phyloP scores from a whole-genome alignment of 2,113 vertebrate species.

The Psephotus haematonotus region DNA sequence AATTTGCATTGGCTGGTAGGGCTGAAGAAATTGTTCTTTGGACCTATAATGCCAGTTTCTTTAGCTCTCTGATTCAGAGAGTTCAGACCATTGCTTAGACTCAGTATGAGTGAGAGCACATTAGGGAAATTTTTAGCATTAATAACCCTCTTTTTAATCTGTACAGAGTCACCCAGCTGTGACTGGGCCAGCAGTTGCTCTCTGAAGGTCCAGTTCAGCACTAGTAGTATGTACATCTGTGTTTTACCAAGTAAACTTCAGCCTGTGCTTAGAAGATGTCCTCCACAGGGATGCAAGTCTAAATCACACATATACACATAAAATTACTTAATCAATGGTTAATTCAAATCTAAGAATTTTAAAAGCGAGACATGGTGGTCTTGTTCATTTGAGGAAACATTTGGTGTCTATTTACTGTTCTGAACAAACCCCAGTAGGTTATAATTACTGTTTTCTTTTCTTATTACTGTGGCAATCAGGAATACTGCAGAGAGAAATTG shows the following conservation, averaged over 20 bases:
- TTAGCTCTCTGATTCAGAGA: neutral
- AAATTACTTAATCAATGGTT: neutral
- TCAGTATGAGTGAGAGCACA: neutral
- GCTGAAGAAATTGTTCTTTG: neutral
- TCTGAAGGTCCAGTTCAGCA: neutral
- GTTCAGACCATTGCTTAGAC: neutral
- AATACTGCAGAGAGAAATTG: neutral
- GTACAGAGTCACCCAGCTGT: neutral
- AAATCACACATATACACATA: neutral
- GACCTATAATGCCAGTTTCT: neutral
- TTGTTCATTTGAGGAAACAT: neutral
- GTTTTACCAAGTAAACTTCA: neutral
- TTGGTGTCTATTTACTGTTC: neutral
- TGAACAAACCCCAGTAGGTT: neutral
- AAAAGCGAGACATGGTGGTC: neutral
- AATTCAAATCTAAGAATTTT: neutral
- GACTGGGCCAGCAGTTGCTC: neutral
- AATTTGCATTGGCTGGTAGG: neutral
- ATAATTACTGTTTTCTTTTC: neutral
- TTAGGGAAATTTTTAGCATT: neutral
- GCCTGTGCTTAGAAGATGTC: neutral
- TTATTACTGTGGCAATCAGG: neutral
- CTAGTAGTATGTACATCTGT: accelerated
- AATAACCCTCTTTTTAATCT: neutral
- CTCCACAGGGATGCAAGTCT: neutral